A percentile compares a stretch with the other conserved stretches of the same genome.
Evolutionary conservation across 2,113 vertebrate species (phyloP).

Genomic region (Amphilophus citrinellus): DNA sequence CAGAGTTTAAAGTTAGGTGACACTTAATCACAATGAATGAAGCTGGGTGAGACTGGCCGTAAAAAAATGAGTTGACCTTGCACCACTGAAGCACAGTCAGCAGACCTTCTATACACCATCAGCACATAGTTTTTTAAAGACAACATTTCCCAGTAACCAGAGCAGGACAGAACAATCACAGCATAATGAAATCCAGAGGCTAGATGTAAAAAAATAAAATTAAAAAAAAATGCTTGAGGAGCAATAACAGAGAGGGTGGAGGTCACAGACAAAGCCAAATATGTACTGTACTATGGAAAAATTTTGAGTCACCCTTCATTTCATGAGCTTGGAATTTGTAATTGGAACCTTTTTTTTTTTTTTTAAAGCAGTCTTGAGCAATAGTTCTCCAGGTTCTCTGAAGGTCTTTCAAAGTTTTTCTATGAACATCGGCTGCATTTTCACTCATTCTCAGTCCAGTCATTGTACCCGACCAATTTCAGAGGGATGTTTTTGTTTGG

Average conservation of each 20-base stretch:
- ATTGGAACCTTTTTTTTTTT: background rate
- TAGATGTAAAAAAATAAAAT: slow-evolving; percentile 7
- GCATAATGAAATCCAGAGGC: slow-evolving; percentile 58
- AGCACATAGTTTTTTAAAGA: slow-evolving; percentile 62
- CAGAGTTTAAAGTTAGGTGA: slow-evolving; percentile 22
- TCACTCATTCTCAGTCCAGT: too few relatives aligned
- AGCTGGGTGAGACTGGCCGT: slow-evolving; percentile 22
- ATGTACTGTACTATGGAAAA: background rate
- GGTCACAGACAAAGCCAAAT: slow-evolving; percentile 20
- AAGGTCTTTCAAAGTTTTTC: too few relatives aligned
- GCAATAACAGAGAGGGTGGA: slow-evolving; percentile 15
- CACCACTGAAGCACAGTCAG: slow-evolving; percentile 39
- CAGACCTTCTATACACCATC: slow-evolving; percentile 49
- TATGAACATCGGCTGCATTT: too few relatives aligned
- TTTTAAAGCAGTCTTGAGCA: background rate
- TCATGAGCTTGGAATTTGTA: background rate
- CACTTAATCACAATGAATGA: slow-evolving; percentile 24
- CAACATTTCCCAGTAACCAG: slow-evolving; percentile 46
- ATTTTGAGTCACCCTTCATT: background rate
- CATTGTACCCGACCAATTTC: too few relatives aligned
- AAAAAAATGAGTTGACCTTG: slow-evolving; percentile 50
- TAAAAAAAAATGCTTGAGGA: slow-evolving; percentile 11
- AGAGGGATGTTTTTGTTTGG: too few relatives aligned
- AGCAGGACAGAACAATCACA: slow-evolving; percentile 43
- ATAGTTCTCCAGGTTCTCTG: background rate